Percentiles rank a stretch among this genome's conserved stretches.
Evolutionary conservation across 2,113 vertebrate species (phyloP).

Genomic region (Ginglymostoma cirratum): DNA sequence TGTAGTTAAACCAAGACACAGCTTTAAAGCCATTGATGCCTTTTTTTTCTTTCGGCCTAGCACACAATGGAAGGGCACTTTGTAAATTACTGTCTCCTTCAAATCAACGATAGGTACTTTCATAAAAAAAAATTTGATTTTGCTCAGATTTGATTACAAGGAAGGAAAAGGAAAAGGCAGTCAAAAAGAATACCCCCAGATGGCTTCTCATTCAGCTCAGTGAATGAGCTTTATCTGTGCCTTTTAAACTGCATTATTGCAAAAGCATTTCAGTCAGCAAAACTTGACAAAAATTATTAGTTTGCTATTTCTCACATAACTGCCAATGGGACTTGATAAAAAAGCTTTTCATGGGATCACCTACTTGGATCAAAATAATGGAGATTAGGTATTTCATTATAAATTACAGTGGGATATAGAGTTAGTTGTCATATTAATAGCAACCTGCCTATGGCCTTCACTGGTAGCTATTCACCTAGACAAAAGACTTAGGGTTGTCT

Average conservation of each 20-base stretch:
- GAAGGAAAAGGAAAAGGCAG: slow-evolving; percentile 89
- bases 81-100: slow-evolving; percentile 99
- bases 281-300: slow-evolving; percentile 99
- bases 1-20: slow-evolving; percentile 97
- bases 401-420: slow-evolving; percentile 91
- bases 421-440: slow-evolving; percentile 90
- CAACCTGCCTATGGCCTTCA: slow-evolving; percentile 78
- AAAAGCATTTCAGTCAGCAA: slow-evolving; percentile 88
- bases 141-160: slow-evolving; percentile 99
- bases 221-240: slow-evolving; percentile 98
- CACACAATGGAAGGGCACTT: slow-evolving; percentile 99
- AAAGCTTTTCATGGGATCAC: slow-evolving; percentile 75
- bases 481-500: slow-evolving; percentile 75
- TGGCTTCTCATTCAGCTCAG: slow-evolving; percentile 96
- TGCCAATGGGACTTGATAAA: slow-evolving; percentile 89
- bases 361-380: slow-evolving; percentile 95
- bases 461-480: slow-evolving; percentile 82
- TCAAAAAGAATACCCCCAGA: slow-evolving; percentile 96
- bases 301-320: slow-evolving; percentile 95
- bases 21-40: slow-evolving; percentile 99
- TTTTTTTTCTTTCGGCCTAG: slow-evolving; percentile 89
- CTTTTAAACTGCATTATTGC: slow-evolving; percentile 99
- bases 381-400: slow-evolving; percentile 91
- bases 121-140: slow-evolving; percentile 99
- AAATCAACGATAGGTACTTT: slow-evolving; percentile 99